Base-by-base conservation (phyloP, 1,140 invertebrate species). In the Helicoverpa armigera region DNA sequence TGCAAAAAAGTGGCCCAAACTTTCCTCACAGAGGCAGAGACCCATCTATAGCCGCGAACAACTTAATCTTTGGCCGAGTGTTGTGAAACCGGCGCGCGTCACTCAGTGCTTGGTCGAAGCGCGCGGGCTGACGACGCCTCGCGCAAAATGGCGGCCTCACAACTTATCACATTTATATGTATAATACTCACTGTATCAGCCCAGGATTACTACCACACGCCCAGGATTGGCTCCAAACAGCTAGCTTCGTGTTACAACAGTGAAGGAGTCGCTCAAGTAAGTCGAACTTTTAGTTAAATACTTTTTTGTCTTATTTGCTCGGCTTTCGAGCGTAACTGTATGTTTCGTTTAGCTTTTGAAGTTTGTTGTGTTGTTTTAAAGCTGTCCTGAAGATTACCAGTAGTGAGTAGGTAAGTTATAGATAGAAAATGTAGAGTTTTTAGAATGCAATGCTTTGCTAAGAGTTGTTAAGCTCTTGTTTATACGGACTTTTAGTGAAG, bases 201-300 rank as follows among this genome's bases (percentile, higher is more conserved):
- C 51, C 93, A 95, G 88, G 92, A 94, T 83, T 88, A 89, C 82
- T 87, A 88, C 67, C 87, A 92, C 65, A 93, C 92, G 58, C 91
- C 92, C 35, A 86, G 89, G 80, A 91, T 90, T 29, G 90, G 91
- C 79, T 89, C 91, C 14, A 89, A 91, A 81, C 91, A 92, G 82
- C 86, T 92, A n/a, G 89, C 93, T 4, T 90, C 92, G 7, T 95
- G 94, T 81, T 93, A 94, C 86, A 93, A 89, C 82, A 90, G 81
- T 82, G 88, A 92, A 58, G 89, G 90, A 81, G 77, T 88, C 60
- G 92, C 94, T 0, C 94, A 95, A 90, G 94, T 95, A 85, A 90
- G 89, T 89, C 13, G 76, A 82, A 72, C 81, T 70, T 85, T 82
- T 78, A 31, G 16, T 9, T 43, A 43, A 61, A 7, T 48, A 63